Evolutionary conservation across 2,888 invertebrate genomes (phyloP), one percentile per base, ranked within the genome.

Genomic region (Himalopsyche kuldschensis): DNA sequence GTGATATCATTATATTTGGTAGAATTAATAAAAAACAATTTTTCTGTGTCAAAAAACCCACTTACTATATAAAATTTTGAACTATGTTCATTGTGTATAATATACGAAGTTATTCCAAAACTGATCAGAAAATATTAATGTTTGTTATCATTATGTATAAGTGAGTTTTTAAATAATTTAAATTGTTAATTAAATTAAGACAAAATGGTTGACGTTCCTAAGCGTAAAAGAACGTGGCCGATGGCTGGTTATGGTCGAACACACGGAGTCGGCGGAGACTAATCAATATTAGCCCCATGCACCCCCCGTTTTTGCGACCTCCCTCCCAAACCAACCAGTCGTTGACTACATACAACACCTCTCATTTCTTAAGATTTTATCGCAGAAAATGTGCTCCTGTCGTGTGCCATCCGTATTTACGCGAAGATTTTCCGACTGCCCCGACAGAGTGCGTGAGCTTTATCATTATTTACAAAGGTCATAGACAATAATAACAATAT

Each of bases 281-380:
- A 86, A 86, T 86, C 86, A 86, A 86, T 86, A 86, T 86, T 84
- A 85, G 78, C 86, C 84, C 84, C 82, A 81, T 81, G 15, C 55
- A 81, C 75, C 82, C 69, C 78, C 80, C 17, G 75, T 27, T 78
- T 75, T 81, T 69, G 80, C 75, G 6, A 75, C 80, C 75, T 77
- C 55, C 80, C 79, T 46, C 75, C 30, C 81, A 20, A 46, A 31
- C 76, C 83, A 20, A 48, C 69, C 79, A 77, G 83, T 27, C 32
- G 75, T 76, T 75, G 78, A 69, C 84, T 82, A 80, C 80, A 75
- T 81, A 81, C 83, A 84, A 86, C 86, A 86, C 86, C 85, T 86
- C 86, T 86, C 86, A 86, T 86, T 86, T 86, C 86, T 86, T 86
- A 86, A 86, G 86, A 86, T 86, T 84, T 85, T 84, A 86, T 86